Base-by-base conservation (phyloP, 2,797 vertebrate species). In the Sus cebifrons region DNA sequence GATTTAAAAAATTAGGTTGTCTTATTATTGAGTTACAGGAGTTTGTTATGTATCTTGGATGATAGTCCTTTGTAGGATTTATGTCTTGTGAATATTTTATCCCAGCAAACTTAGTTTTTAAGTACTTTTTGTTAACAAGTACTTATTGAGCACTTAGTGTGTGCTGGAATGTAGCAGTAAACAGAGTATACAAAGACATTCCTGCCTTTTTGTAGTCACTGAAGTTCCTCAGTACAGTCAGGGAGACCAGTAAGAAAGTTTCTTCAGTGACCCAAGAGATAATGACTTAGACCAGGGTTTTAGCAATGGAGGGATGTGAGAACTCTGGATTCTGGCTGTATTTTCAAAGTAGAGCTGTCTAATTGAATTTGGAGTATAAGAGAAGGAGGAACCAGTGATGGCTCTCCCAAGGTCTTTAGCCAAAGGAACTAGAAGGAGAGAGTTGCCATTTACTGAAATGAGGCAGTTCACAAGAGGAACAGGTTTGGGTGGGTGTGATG, bases 401-500 rank as follows among this genome's bases (percentile, higher is more conserved):
- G 56, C 23, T 79, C 23, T 79, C 29, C 18, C 40, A 78, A 60
- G 25, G 21, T 68, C 84, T 96, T 95, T 94, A 64, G 29, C 44
- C 54, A n/a, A 27, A 81, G 58, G 32, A 84, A n/a, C 23, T 62
- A 74, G 54, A 93, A 95, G 74, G 49, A 75, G 77, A 86, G 23
- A 68, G 18, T 74, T 92, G 32, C 23, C 62, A 52, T 90, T 97
- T 94, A 68, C 40, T 92, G 32, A 95, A 56, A 74, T 60, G 20
- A 90, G 21, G n/a, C 77, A 71, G 16, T 86, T 58, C 75, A 25
- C 6, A 67, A 40, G 73, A 92, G 44, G 23, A 78, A 32, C 27
- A 81, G 54, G 11, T 87, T 83, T 75, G 32, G 18, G 12, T 62
- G 17, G 18, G 21, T 15, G 1, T 92, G 84, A 25, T 44, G 14